phyloP scores from a whole-genome alignment of 2,888 invertebrate species.

The Cerceris rybyensis region DNA sequence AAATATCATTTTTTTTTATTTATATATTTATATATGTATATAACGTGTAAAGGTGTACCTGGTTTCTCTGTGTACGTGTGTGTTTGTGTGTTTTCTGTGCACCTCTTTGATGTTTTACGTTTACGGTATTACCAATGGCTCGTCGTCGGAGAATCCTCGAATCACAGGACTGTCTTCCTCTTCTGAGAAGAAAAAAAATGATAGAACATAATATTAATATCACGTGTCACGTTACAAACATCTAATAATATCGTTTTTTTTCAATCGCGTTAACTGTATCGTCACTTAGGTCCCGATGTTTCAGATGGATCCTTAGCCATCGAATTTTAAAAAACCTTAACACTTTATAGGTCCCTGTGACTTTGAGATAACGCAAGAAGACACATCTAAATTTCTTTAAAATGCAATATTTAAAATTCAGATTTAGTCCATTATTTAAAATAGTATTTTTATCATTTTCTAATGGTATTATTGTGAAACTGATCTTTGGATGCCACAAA shows the following conservation, averaged over 20 bases:
- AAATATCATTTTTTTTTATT: constrained; percentile 46
- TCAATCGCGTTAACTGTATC: no score
- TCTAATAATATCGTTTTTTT: neutral
- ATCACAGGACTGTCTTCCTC: constrained; percentile 95
- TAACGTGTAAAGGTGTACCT: constrained; percentile 20
- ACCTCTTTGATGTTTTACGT: constrained; percentile 26
- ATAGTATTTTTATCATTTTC: no score
- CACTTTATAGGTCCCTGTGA: no score
- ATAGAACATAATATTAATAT: neutral
- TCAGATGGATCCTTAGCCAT: no score
- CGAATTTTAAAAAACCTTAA: no score
- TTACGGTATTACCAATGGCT: constrained; percentile 95
- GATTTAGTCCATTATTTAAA: no score
- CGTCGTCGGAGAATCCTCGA: constrained; percentile 96
- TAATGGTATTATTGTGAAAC: no score
- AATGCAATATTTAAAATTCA: no score
- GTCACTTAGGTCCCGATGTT: no score
- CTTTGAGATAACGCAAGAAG: no score
- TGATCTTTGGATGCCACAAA: no score
- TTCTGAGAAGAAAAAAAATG: constrained; percentile 82
- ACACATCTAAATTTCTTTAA: no score
- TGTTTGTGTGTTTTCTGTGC: constrained; percentile 17
- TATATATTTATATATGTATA: constrained; percentile 32
- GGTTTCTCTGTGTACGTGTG: constrained; percentile 26
- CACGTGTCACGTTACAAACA: neutral